Percentiles rank a stretch among this genome's conserved stretches.
Evolutionary conservation across 2,113 vertebrate genomes (phyloP).

Genomic region (Labeo catla): DNA sequence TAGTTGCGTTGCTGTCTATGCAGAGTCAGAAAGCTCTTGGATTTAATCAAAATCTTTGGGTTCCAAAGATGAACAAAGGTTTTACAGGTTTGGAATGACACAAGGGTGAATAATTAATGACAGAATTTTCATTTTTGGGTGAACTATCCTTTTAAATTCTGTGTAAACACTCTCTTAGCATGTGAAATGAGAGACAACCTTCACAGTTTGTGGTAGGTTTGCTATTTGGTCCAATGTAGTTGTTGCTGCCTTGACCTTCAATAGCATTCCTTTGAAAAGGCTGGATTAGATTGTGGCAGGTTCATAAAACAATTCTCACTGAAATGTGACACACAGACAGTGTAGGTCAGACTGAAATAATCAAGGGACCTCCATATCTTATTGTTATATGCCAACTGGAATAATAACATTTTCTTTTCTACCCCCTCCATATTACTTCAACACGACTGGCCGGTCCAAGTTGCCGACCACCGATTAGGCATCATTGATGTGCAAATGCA

Average conservation of each 20-base stretch:
- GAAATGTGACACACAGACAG: background rate
- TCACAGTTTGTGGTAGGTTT: background rate
- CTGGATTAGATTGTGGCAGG: slow-evolving; percentile 3
- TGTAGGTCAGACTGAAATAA: background rate
- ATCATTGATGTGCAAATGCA: slow-evolving; percentile 23
- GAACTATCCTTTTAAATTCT: background rate
- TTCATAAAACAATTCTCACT: background rate
- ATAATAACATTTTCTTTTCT: background rate
- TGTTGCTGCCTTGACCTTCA: background rate
- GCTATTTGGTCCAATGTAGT: background rate
- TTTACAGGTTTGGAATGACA: no score
- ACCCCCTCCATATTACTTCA: background rate
- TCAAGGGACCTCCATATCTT: background rate
- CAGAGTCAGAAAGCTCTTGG: no score
- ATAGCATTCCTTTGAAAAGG: background rate
- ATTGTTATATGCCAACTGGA: background rate
- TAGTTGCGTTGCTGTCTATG: no score
- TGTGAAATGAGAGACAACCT: background rate
- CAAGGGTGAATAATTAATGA: no score
- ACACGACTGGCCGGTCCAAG: background rate
- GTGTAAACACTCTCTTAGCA: background rate
- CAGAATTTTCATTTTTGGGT: no score
- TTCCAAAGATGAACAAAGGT: no score
- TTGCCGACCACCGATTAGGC: background rate
- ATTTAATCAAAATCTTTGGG: no score